These are phyloP conservation scores for Adelognathus sp. DNA, from an alignment of 2,888 invertebrate genomes.

Conservation along the genomic window DNA sequence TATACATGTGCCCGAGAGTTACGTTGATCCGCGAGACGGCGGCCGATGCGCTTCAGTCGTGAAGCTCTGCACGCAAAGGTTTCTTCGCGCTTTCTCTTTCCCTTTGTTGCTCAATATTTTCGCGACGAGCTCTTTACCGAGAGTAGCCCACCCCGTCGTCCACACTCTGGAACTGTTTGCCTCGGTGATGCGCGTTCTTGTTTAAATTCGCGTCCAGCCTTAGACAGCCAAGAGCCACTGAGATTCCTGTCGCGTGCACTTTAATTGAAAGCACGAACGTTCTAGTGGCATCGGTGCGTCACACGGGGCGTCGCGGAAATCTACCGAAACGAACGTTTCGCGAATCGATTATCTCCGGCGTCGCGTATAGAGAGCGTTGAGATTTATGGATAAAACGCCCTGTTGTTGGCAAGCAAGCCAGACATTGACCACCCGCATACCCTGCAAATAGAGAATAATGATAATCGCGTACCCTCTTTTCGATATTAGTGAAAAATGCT, in stretches of 20 bases:
- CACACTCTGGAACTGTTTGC: constrained; percentile 37
- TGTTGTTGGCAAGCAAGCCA: constrained; percentile 6
- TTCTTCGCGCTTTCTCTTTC: constrained; percentile 41
- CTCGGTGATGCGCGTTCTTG: constrained; percentile 33
- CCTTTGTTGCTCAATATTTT: constrained; percentile 42
- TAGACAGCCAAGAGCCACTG: constrained; percentile 14
- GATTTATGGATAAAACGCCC: background rate
- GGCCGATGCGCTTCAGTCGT: constrained; percentile 45
- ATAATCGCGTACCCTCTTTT: background rate
- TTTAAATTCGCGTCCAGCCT: constrained; percentile 12
- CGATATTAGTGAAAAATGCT: no score
- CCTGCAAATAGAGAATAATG: background rate
- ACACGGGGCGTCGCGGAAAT: constrained; percentile 59
- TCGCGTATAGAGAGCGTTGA: constrained; percentile 16
- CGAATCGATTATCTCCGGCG: constrained; percentile 64
- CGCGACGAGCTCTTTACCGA: constrained; percentile 15
- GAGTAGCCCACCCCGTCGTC: constrained; percentile 20
- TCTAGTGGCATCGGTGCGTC: constrained; percentile 65
- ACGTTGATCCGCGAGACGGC: constrained; percentile 26
- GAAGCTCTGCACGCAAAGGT: constrained; percentile 13
- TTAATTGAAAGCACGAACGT: constrained; percentile 67
- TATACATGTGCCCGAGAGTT: background rate
- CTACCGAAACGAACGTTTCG: constrained; percentile 60
- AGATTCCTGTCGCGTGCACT: constrained; percentile 57
- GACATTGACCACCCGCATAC: background rate